Conservation (phyloP, 2,888 invertebrate genomes). For the Polydrusus tereticollis region DNA sequence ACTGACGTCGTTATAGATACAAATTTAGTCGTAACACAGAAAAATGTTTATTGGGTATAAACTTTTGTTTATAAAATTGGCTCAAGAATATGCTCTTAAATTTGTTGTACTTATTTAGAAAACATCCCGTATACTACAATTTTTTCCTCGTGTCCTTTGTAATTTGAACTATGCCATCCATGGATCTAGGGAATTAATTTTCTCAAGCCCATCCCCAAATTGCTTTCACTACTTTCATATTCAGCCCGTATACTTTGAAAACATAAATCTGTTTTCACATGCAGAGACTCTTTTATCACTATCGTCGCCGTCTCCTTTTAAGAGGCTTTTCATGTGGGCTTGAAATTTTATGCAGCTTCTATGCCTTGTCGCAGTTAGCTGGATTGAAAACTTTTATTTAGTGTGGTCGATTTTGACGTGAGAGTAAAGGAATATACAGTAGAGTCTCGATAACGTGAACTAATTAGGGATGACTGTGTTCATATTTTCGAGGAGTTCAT, state of each 20-base stretch:
- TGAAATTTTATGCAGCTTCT: slow-evolving; percentile 48
- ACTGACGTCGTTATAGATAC: too few relatives aligned
- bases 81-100: too few relatives aligned
- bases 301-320: slow-evolving; percentile 47
- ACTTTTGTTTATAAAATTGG: too few relatives aligned
- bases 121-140: too few relatives aligned
- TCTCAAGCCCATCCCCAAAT: slow-evolving; percentile 42
- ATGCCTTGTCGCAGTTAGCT: slow-evolving; percentile 46
- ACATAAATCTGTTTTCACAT: slow-evolving; percentile 51
- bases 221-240: slow-evolving; percentile 49
- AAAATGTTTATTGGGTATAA: too few relatives aligned
- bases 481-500: too few relatives aligned
- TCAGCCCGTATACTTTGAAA: slow-evolving; percentile 48
- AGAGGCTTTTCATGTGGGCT: slow-evolving; percentile 50
- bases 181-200: slow-evolving; percentile 38
- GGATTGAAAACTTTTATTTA: slow-evolving; percentile 38
- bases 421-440: too few relatives aligned
- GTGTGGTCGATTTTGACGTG: slow-evolving; percentile 17
- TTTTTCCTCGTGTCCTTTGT: too few relatives aligned
- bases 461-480: too few relatives aligned
- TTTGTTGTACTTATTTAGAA: too few relatives aligned
- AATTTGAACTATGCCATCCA: slow-evolving; percentile 36
- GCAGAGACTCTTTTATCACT: slow-evolving; percentile 46
- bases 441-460: too few relatives aligned
- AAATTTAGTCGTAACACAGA: too few relatives aligned